Evolutionary conservation across 2,797 vertebrate genomes (phyloP).

Genomic region (Anabas testudineus): DNA sequence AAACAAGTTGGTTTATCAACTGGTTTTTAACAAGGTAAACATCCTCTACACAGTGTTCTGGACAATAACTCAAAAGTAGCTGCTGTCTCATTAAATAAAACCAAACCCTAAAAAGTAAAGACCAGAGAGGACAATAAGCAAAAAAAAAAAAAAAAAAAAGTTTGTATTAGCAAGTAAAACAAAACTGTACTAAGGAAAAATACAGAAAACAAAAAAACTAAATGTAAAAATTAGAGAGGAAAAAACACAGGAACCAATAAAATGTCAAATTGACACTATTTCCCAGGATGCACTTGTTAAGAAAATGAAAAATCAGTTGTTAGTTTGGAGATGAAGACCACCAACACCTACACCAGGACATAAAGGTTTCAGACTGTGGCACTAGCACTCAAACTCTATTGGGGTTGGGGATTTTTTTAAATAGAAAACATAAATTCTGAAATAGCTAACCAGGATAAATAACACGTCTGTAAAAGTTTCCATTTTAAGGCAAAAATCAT

Average conservation of each 20-base stretch:
- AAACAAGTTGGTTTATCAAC: background rate
- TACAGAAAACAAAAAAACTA: background rate
- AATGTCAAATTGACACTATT: background rate
- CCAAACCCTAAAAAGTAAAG: background rate
- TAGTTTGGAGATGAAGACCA: slow-evolving; percentile 44
- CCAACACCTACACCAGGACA: slow-evolving; percentile 7
- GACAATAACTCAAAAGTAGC: background rate
- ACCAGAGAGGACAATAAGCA: too few relatives aligned
- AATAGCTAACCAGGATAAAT: background rate
- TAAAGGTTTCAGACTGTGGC: slow-evolving; percentile 30
- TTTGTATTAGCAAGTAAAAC: too few relatives aligned
- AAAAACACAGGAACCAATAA: slow-evolving; percentile 5
- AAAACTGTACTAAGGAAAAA: background rate
- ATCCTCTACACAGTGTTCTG: too few relatives aligned
- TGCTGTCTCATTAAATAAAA: too few relatives aligned
- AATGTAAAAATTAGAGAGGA: background rate
- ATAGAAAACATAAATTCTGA: background rate
- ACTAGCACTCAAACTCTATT: background rate
- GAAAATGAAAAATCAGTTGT: slow-evolving; percentile 47
- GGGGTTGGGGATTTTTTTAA: too few relatives aligned
- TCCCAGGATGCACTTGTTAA: slow-evolving; percentile 35
- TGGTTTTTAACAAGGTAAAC: background rate
- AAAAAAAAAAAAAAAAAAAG: background rate
- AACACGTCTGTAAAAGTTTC: background rate
- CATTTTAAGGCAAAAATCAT: background rate